Evolutionary conservation across 2,113 vertebrate species (phyloP).

Genomic region (Corythaixoides concolor): DNA sequence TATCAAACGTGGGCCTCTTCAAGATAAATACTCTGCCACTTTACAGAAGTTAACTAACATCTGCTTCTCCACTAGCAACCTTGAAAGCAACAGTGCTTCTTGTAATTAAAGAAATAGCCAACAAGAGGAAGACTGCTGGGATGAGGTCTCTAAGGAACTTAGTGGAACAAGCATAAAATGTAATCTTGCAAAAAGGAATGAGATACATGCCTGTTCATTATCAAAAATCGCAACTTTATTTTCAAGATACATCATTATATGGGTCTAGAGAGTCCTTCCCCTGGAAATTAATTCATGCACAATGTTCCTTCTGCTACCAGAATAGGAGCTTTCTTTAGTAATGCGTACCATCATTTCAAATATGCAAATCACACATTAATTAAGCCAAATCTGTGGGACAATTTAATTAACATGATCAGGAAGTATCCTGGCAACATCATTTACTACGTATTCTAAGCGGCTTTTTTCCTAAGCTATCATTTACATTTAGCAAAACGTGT

Average conservation of each 20-base stretch:
- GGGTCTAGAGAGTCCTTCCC: neutral
- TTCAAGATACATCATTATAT: neutral
- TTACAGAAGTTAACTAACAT: neutral
- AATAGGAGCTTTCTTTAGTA: constrained; percentile 50
- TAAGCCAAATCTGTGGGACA: constrained; percentile 74
- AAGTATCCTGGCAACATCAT: constrained; percentile 78
- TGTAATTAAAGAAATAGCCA: neutral
- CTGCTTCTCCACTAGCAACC: neutral
- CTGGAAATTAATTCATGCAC: constrained; percentile 27
- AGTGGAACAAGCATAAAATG: neutral
- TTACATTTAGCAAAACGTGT: constrained; percentile 44
- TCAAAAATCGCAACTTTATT: neutral
- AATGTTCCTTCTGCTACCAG: constrained; percentile 13
- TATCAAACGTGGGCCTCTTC: neutral
- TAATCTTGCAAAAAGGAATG: neutral
- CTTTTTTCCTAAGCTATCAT: constrained; percentile 54
- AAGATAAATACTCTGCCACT: neutral
- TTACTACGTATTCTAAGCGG: constrained; percentile 45
- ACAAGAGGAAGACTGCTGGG: neutral
- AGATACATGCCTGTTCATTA: neutral
- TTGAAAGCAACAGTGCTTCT: neutral
- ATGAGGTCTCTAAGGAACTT: neutral
- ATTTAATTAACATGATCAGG: constrained; percentile 76
- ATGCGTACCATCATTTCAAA: neutral
- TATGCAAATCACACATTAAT: constrained; percentile 68